A percentile compares a stretch with the other conserved stretches of the same genome.
phyloP scores from a whole-genome alignment of 2,113 vertebrate genomes.

The Eurypyga helias region DNA sequence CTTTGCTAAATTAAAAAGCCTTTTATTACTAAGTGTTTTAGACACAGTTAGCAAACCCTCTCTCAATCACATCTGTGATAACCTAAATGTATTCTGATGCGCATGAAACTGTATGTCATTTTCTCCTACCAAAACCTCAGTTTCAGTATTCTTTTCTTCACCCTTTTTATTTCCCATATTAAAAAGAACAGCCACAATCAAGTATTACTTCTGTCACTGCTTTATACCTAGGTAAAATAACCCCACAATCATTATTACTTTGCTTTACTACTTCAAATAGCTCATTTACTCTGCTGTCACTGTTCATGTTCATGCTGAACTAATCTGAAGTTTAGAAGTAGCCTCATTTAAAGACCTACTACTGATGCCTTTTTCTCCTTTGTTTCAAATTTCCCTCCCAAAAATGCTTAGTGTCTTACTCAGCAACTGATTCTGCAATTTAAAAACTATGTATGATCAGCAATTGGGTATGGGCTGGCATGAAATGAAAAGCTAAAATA shows the following conservation, averaged over 20 bases:
- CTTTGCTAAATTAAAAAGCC: slow-evolving; percentile 56
- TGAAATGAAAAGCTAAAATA: not conserved
- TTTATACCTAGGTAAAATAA: not conserved
- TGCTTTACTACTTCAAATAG: not conserved
- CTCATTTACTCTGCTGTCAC: not conserved
- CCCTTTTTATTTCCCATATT: not conserved
- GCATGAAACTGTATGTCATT: not conserved
- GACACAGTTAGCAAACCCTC: slow-evolving; percentile 44
- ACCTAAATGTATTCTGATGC: not conserved
- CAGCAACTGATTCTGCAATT: not conserved
- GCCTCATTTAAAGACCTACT: not conserved
- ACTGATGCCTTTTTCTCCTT: not conserved
- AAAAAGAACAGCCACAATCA: not conserved
- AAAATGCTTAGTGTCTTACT: not conserved
- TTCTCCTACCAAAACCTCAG: not conserved
- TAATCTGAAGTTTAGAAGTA: not conserved
- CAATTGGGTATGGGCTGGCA: not conserved
- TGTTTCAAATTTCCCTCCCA: not conserved
- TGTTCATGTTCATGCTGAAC: not conserved
- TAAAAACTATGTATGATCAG: not conserved
- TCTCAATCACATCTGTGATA: slow-evolving; percentile 41
- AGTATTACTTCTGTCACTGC: not conserved
- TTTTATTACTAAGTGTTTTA: slow-evolving; percentile 58
- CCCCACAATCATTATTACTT: not conserved
- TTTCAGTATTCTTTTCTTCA: not conserved